phyloP scores from a whole-genome alignment of 2,888 invertebrate genomes.

The Drosophila acutilabella region DNA sequence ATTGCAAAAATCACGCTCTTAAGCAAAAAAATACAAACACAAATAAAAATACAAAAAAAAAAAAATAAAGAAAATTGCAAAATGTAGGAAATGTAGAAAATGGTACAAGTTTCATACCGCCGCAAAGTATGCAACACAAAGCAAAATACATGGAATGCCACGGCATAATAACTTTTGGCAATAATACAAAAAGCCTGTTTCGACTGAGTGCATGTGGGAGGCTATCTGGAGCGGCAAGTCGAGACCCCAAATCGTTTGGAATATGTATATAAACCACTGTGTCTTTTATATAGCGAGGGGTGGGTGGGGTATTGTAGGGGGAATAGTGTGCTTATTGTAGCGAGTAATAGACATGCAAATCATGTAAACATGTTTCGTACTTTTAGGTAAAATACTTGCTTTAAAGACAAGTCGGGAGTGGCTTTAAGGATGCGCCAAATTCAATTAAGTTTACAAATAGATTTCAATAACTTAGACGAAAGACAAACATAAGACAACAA shows the following conservation, averaged over 20 bases:
- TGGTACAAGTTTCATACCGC: conserved; percentile 51
- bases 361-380: conserved; percentile 36
- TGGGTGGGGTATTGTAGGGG: neutral
- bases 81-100: conserved; percentile 10
- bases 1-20: conserved; percentile 71
- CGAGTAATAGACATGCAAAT: conserved; percentile 68
- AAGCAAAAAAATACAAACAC: conserved; percentile 22
- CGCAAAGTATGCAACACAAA: conserved; percentile 66
- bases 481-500: conserved; percentile 45
- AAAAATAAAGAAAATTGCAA: neutral
- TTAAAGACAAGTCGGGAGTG: conserved; percentile 9
- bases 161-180: conserved; percentile 75
- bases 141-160: conserved; percentile 55
- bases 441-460: conserved; percentile 71
- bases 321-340: conserved; percentile 11
- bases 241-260: conserved; percentile 51
- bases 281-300: too few relatives aligned
- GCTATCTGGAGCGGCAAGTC: conserved; percentile 2
- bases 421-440: conserved; percentile 42
- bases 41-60: conserved; percentile 10
- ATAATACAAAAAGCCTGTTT: conserved; percentile 69
- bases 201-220: conserved; percentile 33
- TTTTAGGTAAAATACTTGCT: conserved; percentile 49
- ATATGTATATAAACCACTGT: conserved; percentile 53
- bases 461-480: conserved; percentile 62